A percentile compares a stretch with the other conserved stretches of the same genome.
Conservation (phyloP, 2,888 invertebrate genomes). For the Drymonia ruficornis region DNA sequence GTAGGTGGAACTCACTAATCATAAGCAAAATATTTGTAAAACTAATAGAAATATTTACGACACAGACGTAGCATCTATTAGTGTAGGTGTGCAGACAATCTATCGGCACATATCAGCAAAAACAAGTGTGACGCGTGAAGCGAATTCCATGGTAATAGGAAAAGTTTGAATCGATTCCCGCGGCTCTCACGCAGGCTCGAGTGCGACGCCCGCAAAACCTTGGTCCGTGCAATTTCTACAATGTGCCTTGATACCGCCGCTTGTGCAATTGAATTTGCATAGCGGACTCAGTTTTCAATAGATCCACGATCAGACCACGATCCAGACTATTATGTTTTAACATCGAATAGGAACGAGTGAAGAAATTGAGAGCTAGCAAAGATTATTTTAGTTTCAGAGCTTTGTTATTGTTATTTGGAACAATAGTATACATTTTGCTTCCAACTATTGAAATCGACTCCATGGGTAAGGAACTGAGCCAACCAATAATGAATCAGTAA, state of each 20-base stretch:
- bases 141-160: slow-evolving; percentile 63
- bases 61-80: background rate
- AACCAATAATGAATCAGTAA: no score
- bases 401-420: background rate
- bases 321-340: slow-evolving; percentile 17
- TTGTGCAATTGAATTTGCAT: slow-evolving; percentile 27
- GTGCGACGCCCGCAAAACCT: slow-evolving; percentile 21
- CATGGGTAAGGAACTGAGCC: no score
- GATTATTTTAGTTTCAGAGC: background rate
- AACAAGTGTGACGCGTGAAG: slow-evolving; percentile 51
- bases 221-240: slow-evolving; percentile 35
- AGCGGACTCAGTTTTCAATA: slow-evolving; percentile 21
- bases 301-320: slow-evolving; percentile 25
- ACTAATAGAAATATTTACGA: background rate
- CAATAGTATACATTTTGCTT: no score
- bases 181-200: slow-evolving; percentile 35
- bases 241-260: slow-evolving; percentile 22
- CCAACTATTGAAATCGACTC: no score
- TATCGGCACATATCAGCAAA: slow-evolving; percentile 28
- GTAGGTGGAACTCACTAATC: no score
- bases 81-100: slow-evolving; percentile 9
- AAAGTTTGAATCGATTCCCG: slow-evolving; percentile 67
- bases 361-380: background rate
- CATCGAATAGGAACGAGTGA: slow-evolving; percentile 12
- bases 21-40: background rate